phyloP scores from a whole-genome alignment of 2,888 invertebrate genomes.

The Drepanosiphum platanoidis region DNA sequence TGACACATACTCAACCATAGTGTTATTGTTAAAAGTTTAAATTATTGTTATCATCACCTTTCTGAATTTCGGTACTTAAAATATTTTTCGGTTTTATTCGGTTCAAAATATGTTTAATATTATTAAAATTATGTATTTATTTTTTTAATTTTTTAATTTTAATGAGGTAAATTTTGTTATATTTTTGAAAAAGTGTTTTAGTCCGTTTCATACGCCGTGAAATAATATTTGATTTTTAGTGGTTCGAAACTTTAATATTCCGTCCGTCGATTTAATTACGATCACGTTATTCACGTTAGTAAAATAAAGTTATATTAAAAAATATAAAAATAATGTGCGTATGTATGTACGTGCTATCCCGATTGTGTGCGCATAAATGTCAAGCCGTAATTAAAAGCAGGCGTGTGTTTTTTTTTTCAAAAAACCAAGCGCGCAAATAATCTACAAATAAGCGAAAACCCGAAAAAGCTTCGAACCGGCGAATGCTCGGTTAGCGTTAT shows the following conservation, averaged over 20 bases:
- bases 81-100: neutral
- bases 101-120: neutral
- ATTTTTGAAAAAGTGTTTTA: too few relatives aligned
- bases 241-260: too few relatives aligned
- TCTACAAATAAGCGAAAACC: neutral
- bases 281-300: too few relatives aligned
- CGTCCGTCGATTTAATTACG: too few relatives aligned
- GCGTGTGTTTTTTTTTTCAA: too few relatives aligned
- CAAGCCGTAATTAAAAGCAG: neutral
- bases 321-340: too few relatives aligned
- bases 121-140: neutral
- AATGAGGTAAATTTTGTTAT: too few relatives aligned
- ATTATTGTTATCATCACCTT: neutral
- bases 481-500: too few relatives aligned
- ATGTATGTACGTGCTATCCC: neutral
- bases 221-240: too few relatives aligned
- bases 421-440: neutral
- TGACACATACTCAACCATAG: neutral
- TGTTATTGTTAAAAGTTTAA: neutral
- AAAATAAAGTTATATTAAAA: too few relatives aligned
- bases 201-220: too few relatives aligned
- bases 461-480: neutral
- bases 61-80: neutral
- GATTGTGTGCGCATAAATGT: neutral
- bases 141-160: too few relatives aligned